phyloP scores from a whole-genome alignment of 2,797 vertebrate genomes.

The Anabacerthia variegaticeps region DNA sequence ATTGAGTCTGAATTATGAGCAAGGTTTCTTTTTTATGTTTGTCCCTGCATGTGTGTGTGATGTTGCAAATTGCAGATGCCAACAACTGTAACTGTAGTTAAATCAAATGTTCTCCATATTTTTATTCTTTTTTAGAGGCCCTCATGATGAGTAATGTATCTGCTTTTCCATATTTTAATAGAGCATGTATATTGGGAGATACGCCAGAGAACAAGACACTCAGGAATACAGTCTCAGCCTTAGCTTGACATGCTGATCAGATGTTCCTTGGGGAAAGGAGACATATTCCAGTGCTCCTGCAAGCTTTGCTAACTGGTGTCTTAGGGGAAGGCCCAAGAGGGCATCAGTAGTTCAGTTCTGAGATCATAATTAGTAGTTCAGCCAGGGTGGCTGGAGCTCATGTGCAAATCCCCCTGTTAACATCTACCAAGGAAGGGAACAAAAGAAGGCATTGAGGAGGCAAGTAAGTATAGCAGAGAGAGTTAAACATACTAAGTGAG shows the following conservation, averaged over 20 bases:
- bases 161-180: not conserved
- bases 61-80: not conserved
- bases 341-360: not conserved
- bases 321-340: not conserved
- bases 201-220: not conserved
- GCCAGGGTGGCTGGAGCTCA: not conserved
- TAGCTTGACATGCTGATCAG: not conserved
- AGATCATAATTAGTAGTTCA: not conserved
- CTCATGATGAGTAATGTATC: not conserved
- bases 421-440: not conserved
- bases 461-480: not conserved
- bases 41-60: not conserved
- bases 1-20: constrained; percentile 4
- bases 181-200: not conserved
- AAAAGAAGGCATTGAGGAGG: not conserved
- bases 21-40: not conserved
- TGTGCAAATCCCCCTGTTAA: not conserved
- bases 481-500: not conserved
- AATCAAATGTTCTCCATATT: not conserved
- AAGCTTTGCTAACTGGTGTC: not conserved
- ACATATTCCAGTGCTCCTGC: not conserved
- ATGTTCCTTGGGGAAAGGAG: not conserved
- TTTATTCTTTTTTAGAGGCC: not conserved
- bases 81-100: constrained; percentile 7
- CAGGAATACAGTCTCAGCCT: not conserved